Base-by-base conservation (phyloP, 2,888 invertebrate genomes). In the Lepidochrysops patricia region DNA sequence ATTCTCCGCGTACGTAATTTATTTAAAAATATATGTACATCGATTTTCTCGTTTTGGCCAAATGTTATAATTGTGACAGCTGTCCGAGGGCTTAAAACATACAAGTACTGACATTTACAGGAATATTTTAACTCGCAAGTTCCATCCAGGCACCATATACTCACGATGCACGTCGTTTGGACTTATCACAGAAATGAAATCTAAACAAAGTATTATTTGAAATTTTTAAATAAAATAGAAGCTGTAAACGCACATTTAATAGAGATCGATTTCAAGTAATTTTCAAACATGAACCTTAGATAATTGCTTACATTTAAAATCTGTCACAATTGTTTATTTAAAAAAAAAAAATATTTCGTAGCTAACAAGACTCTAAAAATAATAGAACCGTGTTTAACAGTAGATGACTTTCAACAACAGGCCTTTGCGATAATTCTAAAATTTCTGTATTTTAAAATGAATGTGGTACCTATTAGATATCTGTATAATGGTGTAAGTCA, bases 381-480 rank as follows among this genome's bases (percentile, higher is more conserved):
- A 43, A 19, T 3, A 43, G 19, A 12, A 19, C 43, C 19, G 19
- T 12, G 19, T 43, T 43, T 19, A 43, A 43, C 12, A 43, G 43
- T 4, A 43, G 12, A 43, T 43, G 19, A 43, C 12, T 19, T 52
- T 52, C 52, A 27, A 52, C 27, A 15, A 27, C 27, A 6, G 27
- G 50, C 52, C 52, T 27, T 52, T 7, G 26, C 26, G 13, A 29
- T 32, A 19, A 32, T 54, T 54, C 54, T 54, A 54, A 54, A 54
- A 7, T 54, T 54, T 32, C 27, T 54, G 15, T 32, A 32, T 29
- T 13, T 50, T n/a, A 50, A 26, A 50, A 50, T 50, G n/a, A 50
- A 26, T 54, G 27, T 54, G 54, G 9, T 29, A 29, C n/a, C n/a
- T n/a, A n/a, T n/a, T n/a, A n/a, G n/a, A n/a, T n/a, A n/a, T n/a